phyloP scores from a whole-genome alignment of 2,113 vertebrate species.

The Prionailurus bengalensis region DNA sequence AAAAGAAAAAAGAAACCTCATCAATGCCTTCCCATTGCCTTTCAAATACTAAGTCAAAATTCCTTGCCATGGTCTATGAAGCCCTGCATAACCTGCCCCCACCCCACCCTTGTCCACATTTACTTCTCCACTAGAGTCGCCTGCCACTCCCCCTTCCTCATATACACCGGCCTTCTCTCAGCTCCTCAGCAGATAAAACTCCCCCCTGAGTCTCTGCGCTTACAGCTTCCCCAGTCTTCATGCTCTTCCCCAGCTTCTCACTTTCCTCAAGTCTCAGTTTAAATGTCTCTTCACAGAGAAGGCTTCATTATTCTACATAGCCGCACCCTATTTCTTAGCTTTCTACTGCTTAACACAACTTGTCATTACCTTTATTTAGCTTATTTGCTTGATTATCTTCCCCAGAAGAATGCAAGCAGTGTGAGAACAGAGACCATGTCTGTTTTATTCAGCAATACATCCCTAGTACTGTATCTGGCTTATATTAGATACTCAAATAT shows the following conservation, averaged over 20 bases:
- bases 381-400: neutral
- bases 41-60: neutral
- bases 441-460: neutral
- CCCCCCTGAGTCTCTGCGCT: neutral
- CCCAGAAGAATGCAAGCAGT: neutral
- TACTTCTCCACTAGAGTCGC: neutral
- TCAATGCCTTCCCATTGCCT: neutral
- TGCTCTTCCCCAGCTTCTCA: neutral
- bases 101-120: neutral
- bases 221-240: neutral
- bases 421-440: neutral
- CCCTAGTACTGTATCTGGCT: neutral
- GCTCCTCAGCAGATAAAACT: neutral
- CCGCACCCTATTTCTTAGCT: neutral
- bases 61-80: neutral
- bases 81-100: neutral
- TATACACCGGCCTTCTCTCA: neutral
- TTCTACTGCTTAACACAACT: neutral
- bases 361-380: neutral
- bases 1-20: neutral
- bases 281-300: neutral
- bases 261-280: neutral
- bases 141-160: neutral
- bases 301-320: neutral
- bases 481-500: neutral